Evolutionary conservation across 1,140 invertebrate species (phyloP).

Genomic region (Philopotamus ludificatus): DNA sequence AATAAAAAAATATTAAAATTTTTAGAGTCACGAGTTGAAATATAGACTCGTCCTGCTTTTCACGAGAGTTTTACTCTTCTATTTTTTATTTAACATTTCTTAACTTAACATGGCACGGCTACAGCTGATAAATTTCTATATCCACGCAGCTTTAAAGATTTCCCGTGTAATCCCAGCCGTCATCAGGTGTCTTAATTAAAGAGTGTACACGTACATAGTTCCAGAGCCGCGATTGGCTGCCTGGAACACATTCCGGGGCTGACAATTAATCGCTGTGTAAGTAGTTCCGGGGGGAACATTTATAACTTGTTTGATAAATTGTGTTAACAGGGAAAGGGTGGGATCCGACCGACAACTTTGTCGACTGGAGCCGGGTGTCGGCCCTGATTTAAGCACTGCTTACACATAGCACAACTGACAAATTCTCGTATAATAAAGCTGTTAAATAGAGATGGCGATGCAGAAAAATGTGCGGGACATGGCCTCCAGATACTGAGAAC

Average conservation of each 20-base stretch:
- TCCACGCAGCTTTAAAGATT: not conserved
- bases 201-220: not conserved
- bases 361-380: not conserved
- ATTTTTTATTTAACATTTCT: too few relatives aligned
- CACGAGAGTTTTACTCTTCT: too few relatives aligned
- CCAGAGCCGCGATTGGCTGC: not conserved
- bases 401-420: too few relatives aligned
- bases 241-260: not conserved
- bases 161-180: not conserved
- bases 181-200: not conserved
- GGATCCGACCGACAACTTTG: not conserved
- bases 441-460: too few relatives aligned
- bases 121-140: too few relatives aligned
- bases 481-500: too few relatives aligned
- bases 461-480: too few relatives aligned
- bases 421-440: too few relatives aligned
- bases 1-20: too few relatives aligned
- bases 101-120: too few relatives aligned
- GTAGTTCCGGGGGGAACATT: conserved; percentile 7
- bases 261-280: conserved; percentile 8
- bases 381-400: conserved; percentile 15
- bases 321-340: conserved; percentile 14
- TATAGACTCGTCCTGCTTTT: too few relatives aligned
- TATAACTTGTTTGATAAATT: conserved; percentile 23
- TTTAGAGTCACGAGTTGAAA: too few relatives aligned